Conservation (phyloP, 2,888 invertebrate genomes). For the Orchestes rusci region DNA sequence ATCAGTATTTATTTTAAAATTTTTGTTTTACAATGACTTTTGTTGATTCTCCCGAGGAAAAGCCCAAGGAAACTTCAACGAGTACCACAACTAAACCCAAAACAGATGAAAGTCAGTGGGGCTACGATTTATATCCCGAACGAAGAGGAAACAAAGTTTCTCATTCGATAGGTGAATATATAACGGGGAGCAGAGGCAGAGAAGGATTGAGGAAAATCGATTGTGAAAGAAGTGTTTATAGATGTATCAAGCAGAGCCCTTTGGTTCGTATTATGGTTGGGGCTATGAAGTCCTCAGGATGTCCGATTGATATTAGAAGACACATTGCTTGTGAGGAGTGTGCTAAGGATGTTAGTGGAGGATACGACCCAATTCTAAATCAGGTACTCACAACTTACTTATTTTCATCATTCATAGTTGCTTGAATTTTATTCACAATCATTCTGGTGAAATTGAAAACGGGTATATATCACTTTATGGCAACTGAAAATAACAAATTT, state of each 20-base stretch:
- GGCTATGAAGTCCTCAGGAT: conserved; percentile 73
- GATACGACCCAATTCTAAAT: conserved; percentile 79
- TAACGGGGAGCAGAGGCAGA: conserved; percentile 52
- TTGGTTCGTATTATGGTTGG: conserved; percentile 79
- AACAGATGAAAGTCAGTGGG: conserved; percentile 48
- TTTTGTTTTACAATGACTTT: conserved; percentile 3
- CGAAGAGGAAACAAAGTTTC: conserved; percentile 38
- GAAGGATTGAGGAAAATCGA: conserved; percentile 64
- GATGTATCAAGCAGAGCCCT: conserved; percentile 69
- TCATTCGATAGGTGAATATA: conserved; percentile 4
- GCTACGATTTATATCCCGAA: conserved; percentile 79
- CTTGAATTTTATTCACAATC: too few relatives aligned
- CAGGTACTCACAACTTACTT: conserved; percentile 46
- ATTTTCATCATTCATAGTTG: too few relatives aligned
- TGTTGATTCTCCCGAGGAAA: background rate
- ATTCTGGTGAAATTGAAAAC: too few relatives aligned
- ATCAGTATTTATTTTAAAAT: too few relatives aligned
- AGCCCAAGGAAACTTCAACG: background rate
- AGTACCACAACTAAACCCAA: background rate
- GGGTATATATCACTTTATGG: too few relatives aligned
- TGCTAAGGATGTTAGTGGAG: conserved; percentile 75
- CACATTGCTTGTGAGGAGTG: conserved; percentile 93
- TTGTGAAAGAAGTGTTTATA: conserved; percentile 74
- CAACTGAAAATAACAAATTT: too few relatives aligned
- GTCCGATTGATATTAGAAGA: conserved; percentile 73